Percentiles rank a stretch among this genome's conserved stretches.
phyloP scores from a whole-genome alignment of 1,140 invertebrate genomes.

The Phthorimaea operculella region DNA sequence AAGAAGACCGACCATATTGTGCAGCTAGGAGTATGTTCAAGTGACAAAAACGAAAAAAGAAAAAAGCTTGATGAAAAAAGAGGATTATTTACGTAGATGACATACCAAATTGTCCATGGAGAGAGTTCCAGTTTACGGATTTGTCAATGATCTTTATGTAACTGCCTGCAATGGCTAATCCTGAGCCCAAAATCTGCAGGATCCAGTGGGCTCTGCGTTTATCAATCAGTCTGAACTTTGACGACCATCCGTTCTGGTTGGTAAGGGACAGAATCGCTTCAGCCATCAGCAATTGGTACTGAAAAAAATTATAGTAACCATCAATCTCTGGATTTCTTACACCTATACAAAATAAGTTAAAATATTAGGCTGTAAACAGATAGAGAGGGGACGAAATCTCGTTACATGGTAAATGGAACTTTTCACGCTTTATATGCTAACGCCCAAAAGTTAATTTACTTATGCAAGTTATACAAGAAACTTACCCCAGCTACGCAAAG shows the following conservation, averaged over 20 bases:
- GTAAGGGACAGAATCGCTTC: conserved; percentile 40
- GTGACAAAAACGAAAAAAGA: no score
- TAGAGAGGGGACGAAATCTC: no score
- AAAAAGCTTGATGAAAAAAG: conserved; percentile 13
- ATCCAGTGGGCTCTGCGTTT: conserved; percentile 43
- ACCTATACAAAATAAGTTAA: background rate
- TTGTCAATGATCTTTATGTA: conserved; percentile 42
- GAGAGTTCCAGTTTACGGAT: conserved; percentile 30
- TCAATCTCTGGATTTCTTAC: no score
- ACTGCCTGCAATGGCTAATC: conserved; percentile 40
- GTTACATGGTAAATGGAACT: no score
- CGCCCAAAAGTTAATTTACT: no score
- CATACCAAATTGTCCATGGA: conserved; percentile 50
- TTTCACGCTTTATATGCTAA: no score
- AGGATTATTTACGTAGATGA: conserved; percentile 3
- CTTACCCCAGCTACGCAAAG: conserved; percentile 44
- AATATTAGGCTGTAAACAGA: no score
- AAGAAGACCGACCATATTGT: no score
- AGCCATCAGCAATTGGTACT: conserved; percentile 56
- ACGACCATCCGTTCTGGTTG: conserved; percentile 41
- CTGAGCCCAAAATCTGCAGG: conserved; percentile 35
- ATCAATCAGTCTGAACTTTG: conserved; percentile 27
- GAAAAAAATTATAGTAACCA: conserved; percentile 24
- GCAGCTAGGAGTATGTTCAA: no score
- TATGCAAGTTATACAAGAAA: no score